These are phyloP conservation scores for Rhea pennata DNA, from an alignment of 2,113 vertebrate species.

Conservation along the genomic window DNA sequence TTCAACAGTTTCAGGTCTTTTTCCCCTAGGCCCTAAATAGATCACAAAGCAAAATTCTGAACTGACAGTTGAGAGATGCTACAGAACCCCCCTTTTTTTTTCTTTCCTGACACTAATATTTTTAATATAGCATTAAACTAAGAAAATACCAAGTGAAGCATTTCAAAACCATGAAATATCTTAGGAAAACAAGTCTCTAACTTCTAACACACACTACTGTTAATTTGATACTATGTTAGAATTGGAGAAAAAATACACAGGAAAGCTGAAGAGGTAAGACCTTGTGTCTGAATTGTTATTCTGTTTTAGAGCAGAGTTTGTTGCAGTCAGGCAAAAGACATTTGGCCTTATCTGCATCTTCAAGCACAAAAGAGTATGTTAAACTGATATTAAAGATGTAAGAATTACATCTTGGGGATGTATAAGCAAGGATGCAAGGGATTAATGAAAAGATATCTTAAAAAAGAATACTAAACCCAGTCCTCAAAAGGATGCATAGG, in stretches of 20 bases:
- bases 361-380: neutral
- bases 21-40: slow-evolving; percentile 29
- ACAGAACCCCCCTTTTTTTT: neutral
- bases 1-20: slow-evolving; percentile 23
- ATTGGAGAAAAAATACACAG: neutral
- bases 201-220: neutral
- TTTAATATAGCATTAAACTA: slow-evolving; percentile 47
- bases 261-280: neutral
- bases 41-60: slow-evolving; percentile 58
- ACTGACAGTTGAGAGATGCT: slow-evolving; percentile 34
- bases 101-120: slow-evolving; percentile 25
- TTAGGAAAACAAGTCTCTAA: neutral
- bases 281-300: neutral
- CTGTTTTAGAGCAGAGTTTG: neutral
- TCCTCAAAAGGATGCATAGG: neutral
- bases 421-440: neutral
- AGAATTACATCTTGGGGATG: neutral
- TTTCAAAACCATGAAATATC: neutral
- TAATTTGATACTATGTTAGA: neutral
- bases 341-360: slow-evolving; percentile 16
- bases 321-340: neutral
- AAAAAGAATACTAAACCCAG: neutral
- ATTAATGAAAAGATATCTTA: neutral
- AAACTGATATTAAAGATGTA: neutral
- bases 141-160: slow-evolving; percentile 5